A percentile compares a stretch with the other conserved stretches of the same genome.
phyloP scores from a whole-genome alignment of 2,888 invertebrate species.

The Lymantria monacha region DNA sequence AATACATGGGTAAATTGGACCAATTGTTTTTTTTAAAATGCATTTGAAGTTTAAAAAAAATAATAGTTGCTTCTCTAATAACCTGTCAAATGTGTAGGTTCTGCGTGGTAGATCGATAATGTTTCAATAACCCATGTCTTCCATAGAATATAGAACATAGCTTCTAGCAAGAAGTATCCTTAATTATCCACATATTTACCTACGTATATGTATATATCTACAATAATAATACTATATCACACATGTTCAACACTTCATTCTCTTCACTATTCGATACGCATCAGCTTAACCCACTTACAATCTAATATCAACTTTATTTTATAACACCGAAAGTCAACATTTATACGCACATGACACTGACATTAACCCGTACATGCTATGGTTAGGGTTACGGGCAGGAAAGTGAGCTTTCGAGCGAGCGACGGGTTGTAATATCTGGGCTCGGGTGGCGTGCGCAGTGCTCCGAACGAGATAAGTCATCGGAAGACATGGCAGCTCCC shows the following conservation, averaged over 20 bases:
- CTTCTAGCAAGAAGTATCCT: conserved; percentile 24
- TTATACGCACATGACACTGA: conserved; percentile 54
- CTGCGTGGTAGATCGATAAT: conserved; percentile 38
- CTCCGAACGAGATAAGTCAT: conserved; percentile 65
- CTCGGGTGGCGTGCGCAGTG: conserved; percentile 78
- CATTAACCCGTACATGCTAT: conserved; percentile 48
- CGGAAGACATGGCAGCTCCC: conserved; percentile 77
- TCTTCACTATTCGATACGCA: conserved; percentile 44
- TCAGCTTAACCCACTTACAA: conserved; percentile 47
- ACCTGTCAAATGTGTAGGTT: conserved; percentile 39
- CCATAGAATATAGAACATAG: conserved; percentile 32
- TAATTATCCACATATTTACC: conserved; percentile 30
- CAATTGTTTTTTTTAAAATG: conserved; percentile 17
- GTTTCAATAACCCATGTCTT: conserved; percentile 33
- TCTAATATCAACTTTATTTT: conserved; percentile 34
- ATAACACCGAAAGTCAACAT: conserved; percentile 27
- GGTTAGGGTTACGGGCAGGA: conserved; percentile 76
- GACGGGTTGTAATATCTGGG: conserved; percentile 73
- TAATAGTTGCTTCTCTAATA: conserved; percentile 44
- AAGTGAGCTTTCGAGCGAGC: conserved; percentile 73
- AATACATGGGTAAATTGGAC: conserved; percentile 31
- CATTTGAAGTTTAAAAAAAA: conserved; percentile 9
- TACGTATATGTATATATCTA: conserved; percentile 38
- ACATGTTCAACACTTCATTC: conserved; percentile 45
- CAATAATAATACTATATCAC: conserved; percentile 33